Conservation (phyloP, 2,797 vertebrate genomes). For the Trachops cirrhosus region DNA sequence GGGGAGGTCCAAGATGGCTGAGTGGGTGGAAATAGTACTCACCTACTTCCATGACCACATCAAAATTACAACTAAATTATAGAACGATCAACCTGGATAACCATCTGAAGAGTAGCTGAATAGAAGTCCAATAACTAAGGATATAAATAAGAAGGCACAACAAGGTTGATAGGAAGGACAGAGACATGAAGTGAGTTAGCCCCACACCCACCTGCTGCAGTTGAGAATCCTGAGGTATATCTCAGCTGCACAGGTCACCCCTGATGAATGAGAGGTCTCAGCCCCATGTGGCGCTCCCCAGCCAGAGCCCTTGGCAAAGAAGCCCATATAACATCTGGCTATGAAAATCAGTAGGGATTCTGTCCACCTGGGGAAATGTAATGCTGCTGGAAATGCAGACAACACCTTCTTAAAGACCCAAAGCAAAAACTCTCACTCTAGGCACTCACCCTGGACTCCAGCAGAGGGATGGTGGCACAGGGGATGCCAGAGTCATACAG, state of each 20-base stretch:
- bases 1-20: background rate
- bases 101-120: background rate
- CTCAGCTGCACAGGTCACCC: background rate
- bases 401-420: background rate
- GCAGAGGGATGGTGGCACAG: background rate
- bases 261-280: background rate
- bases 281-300: no score
- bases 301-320: background rate
- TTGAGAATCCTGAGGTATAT: background rate
- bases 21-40: background rate
- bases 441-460: background rate
- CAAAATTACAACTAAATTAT: background rate
- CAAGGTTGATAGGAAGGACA: background rate
- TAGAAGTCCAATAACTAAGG: background rate
- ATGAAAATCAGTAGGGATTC: background rate
- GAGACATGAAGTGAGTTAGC: background rate
- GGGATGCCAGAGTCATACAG: background rate
- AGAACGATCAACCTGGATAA: background rate
- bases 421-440: background rate
- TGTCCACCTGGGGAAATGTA: background rate
- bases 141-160: background rate
- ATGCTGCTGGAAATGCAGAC: background rate
- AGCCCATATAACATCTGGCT: background rate
- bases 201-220: background rate
- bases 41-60: background rate